Evolutionary conservation across 2,888 invertebrate species (phyloP).

Genomic region (Megastigmus dorsalis): DNA sequence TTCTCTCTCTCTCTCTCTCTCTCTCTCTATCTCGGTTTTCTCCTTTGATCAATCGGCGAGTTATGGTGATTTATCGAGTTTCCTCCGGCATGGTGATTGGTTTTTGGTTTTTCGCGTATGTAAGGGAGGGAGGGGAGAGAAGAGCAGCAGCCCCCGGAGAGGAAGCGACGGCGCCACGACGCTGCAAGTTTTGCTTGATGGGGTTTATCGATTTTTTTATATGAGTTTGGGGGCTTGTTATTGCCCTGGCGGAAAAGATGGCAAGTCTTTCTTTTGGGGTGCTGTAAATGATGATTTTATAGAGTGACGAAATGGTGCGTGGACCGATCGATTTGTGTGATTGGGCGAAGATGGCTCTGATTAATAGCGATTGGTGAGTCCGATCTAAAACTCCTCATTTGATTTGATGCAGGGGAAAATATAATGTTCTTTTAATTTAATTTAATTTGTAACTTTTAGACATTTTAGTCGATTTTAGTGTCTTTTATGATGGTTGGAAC

Average conservation of each 20-base stretch:
- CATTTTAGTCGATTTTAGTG: too few relatives aligned
- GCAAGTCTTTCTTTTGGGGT: background rate
- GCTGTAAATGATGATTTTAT: too few relatives aligned
- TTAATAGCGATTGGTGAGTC: background rate
- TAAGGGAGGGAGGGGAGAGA: background rate
- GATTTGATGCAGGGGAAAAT: too few relatives aligned
- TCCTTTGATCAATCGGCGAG: conserved; percentile 44
- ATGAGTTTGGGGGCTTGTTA: background rate
- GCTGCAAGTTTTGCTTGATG: background rate
- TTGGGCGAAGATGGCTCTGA: background rate
- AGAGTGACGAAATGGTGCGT: background rate
- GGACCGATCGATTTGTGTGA: background rate
- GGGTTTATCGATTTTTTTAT: conserved; percentile 21
- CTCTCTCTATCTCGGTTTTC: too few relatives aligned
- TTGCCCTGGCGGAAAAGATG: background rate
- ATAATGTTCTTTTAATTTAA: too few relatives aligned
- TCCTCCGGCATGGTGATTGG: conserved; percentile 13
- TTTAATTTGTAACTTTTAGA: too few relatives aligned
- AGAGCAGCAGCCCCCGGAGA: too few relatives aligned
- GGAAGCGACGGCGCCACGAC: background rate
- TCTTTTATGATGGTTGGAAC: too few relatives aligned
- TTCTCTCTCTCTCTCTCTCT: too few relatives aligned
- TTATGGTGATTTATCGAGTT: conserved; percentile 37
- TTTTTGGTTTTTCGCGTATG: conserved; percentile 17
- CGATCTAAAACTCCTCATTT: too few relatives aligned